Percentiles rank a stretch among this genome's conserved stretches.
phyloP scores from a whole-genome alignment of 1,140 invertebrate species.

The Drosophila ananassae region DNA sequence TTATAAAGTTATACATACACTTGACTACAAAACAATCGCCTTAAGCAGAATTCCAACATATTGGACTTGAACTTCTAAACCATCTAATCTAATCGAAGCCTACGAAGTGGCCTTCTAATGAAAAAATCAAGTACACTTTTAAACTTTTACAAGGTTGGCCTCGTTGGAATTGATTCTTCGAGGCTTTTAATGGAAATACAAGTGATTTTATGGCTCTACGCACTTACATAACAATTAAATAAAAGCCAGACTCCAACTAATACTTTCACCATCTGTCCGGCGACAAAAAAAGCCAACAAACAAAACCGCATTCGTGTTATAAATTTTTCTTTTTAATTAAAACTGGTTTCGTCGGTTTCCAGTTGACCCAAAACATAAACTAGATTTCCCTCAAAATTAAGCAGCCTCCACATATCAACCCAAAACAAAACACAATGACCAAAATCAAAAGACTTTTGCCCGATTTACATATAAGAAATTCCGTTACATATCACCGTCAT shows the following conservation, averaged over 20 bases:
- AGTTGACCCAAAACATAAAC: conserved; percentile 73
- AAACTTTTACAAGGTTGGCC: conserved; percentile 36
- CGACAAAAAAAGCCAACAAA: conserved; percentile 28
- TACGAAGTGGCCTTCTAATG: conserved; percentile 15
- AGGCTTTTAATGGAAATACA: conserved; percentile 46
- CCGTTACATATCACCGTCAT: conserved; percentile 40
- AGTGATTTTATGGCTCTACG: conserved; percentile 29
- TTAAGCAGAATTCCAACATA: conserved; percentile 7
- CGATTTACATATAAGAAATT: conserved; percentile 48
- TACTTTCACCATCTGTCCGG: conserved; percentile 60
- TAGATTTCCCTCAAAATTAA: conserved; percentile 60
- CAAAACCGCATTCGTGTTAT: conserved; percentile 49
- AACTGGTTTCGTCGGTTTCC: conserved; percentile 58
- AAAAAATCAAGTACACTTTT: conserved; percentile 5
- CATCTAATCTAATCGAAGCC: conserved; percentile 62
- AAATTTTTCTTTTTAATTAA: conserved; percentile 72
- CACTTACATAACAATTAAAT: conserved; percentile 61
- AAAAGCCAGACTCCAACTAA: conserved; percentile 35
- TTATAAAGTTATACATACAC: too few species aligned
- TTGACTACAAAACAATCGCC: background rate
- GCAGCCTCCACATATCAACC: conserved; percentile 34
- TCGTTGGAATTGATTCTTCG: conserved; percentile 50
- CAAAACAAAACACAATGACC: conserved; percentile 12
- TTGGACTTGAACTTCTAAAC: conserved; percentile 64
- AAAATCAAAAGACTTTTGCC: conserved; percentile 38